Evolutionary conservation across 2,113 vertebrate species (phyloP).

Genomic region (Misgurnus anguillicaudatus): DNA sequence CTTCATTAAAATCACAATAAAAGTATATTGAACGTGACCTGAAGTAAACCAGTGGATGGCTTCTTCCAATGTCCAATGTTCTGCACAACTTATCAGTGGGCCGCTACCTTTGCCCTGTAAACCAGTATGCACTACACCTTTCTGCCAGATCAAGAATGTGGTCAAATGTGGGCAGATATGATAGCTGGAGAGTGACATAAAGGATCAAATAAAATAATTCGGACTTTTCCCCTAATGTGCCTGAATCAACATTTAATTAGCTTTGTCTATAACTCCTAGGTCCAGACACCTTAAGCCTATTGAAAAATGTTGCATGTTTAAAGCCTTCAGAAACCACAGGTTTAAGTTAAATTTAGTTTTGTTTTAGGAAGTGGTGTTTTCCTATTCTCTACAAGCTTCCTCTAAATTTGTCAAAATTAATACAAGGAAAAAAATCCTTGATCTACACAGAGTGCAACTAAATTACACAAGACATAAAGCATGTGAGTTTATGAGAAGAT

Average conservation of each 20-base stretch:
- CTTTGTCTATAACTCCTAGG: not conserved
- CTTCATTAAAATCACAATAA: slow-evolving; percentile 29
- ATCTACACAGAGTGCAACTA: slow-evolving; percentile 10
- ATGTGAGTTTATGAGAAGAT: not conserved
- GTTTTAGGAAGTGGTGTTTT: slow-evolving; percentile 49
- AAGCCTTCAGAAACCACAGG: slow-evolving; percentile 6
- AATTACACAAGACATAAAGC: not conserved
- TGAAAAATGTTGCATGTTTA: not conserved
- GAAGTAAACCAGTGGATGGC: slow-evolving; percentile 52
- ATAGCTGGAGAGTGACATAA: slow-evolving; percentile 13
- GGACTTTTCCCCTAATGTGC: too few species aligned
- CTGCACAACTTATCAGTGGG: slow-evolving; percentile 70
- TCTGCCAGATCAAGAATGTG: slow-evolving; percentile 28
- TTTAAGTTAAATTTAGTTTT: slow-evolving; percentile 19
- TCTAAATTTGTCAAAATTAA: slow-evolving; percentile 38
- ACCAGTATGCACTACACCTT: slow-evolving; percentile 28
- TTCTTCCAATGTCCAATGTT: slow-evolving; percentile 71
- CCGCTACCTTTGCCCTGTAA: slow-evolving; percentile 70
- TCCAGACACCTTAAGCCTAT: not conserved
- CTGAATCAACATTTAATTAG: not conserved
- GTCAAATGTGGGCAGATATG: slow-evolving; percentile 19
- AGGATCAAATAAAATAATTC: not conserved
- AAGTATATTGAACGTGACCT: slow-evolving; percentile 53
- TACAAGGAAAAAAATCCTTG: slow-evolving; percentile 47
- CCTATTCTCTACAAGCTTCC: slow-evolving; percentile 34